These are phyloP conservation scores for Bergia puertoricense DNA, from an alignment of 92 coral and sea anemone species.

Conservation along the genomic window DNA sequence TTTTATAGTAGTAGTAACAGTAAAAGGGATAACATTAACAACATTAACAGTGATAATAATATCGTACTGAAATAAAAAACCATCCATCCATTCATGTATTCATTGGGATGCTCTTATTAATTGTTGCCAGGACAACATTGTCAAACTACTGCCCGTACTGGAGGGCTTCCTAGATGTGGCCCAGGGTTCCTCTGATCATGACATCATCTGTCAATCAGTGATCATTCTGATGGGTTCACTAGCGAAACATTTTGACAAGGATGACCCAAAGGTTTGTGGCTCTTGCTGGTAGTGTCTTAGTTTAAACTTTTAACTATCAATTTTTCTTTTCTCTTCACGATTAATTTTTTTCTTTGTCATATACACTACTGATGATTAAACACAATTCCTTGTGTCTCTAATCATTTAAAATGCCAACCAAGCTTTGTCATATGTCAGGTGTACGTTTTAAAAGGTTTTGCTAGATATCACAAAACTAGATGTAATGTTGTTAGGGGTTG, in stretches of 20 bases:
- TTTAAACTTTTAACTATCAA: neutral
- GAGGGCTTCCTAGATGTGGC: conserved; percentile 94
- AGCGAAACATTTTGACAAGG: conserved; percentile 95
- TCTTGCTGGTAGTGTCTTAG: neutral
- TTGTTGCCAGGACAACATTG: conserved; percentile 69
- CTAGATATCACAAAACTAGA: too few relatives aligned
- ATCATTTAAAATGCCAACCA: too few relatives aligned
- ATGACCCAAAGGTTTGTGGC: conserved; percentile 82
- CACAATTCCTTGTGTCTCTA: too few relatives aligned
- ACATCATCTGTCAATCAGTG: conserved; percentile 91
- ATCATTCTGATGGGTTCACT: conserved; percentile 94
- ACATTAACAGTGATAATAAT: neutral
- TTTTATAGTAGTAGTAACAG: too few relatives aligned
- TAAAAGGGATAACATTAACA: too few relatives aligned
- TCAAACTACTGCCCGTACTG: conserved; percentile 78
- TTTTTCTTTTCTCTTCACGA: too few relatives aligned
- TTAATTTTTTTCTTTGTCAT: too few relatives aligned
- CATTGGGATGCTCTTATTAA: neutral
- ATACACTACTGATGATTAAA: too few relatives aligned
- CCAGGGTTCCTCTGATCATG: conserved; percentile 89
- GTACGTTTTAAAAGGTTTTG: too few relatives aligned
- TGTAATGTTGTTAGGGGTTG: too few relatives aligned
- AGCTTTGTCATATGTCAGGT: too few relatives aligned
- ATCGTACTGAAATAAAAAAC: neutral
- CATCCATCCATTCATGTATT: neutral